phyloP scores from a whole-genome alignment of 1,140 invertebrate species.

The Lordiphosa clarofinis region DNA sequence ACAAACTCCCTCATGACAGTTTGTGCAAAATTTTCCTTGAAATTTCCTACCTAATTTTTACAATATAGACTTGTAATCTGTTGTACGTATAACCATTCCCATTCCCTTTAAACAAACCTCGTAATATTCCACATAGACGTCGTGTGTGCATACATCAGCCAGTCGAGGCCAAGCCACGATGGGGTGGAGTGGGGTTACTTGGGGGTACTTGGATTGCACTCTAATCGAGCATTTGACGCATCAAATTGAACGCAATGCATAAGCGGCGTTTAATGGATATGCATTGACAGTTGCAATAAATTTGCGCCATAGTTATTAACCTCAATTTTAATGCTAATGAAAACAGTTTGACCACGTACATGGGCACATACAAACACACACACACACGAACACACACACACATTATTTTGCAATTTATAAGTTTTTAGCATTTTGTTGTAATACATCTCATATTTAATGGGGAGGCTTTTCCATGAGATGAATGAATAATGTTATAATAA shows the following conservation, averaged over 20 bases:
- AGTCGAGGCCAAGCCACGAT: background rate
- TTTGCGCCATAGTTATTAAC: slow-evolving; percentile 57
- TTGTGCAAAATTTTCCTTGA: too few species aligned
- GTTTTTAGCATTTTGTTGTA: too few species aligned
- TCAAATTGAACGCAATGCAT: slow-evolving; percentile 34
- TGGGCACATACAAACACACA: slow-evolving; percentile 22
- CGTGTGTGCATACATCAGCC: too few species aligned
- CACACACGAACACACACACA: background rate
- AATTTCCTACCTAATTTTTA: too few species aligned
- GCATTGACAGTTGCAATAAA: slow-evolving; percentile 58
- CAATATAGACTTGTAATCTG: too few species aligned
- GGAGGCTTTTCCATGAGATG: too few species aligned
- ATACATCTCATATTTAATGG: too few species aligned
- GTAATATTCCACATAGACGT: too few species aligned
- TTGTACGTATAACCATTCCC: too few species aligned
- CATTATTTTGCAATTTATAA: background rate
- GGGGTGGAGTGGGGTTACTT: background rate
- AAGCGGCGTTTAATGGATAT: slow-evolving; percentile 44
- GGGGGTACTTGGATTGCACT: slow-evolving; percentile 5
- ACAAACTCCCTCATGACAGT: too few species aligned
- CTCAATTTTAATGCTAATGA: slow-evolving; percentile 59
- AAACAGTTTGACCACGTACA: slow-evolving; percentile 49
- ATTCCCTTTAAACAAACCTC: too few species aligned
- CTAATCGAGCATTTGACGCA: slow-evolving; percentile 48
- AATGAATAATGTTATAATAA: too few species aligned